These are phyloP conservation scores for Sinohyriopsis cumingii DNA, from an alignment of 2,888 invertebrate species.

Conservation along the genomic window DNA sequence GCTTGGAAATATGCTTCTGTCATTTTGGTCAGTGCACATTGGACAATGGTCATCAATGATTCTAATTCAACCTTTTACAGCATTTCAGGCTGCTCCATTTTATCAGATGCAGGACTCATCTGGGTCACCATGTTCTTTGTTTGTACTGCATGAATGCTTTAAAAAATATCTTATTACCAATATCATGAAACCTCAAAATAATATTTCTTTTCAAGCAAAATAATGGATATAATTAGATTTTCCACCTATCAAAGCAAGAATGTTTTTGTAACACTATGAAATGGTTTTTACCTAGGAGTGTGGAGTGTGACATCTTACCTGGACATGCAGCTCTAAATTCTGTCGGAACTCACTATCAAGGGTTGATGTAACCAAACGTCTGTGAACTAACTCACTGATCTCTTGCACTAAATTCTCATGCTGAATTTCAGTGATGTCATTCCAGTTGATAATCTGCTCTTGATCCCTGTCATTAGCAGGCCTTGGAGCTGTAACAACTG, in stretches of 20 bases:
- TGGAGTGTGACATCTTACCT: slow-evolving; percentile 39
- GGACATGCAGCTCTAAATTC: slow-evolving; percentile 59
- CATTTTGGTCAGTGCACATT: too few species aligned
- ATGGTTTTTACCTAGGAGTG: neutral
- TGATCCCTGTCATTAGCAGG: slow-evolving; percentile 9
- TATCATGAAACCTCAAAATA: too few species aligned
- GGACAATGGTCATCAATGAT: too few species aligned
- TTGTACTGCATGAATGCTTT: too few species aligned
- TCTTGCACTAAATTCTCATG: slow-evolving; percentile 65
- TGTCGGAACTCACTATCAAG: slow-evolving; percentile 66
- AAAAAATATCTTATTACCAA: too few species aligned
- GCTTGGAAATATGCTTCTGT: too few species aligned
- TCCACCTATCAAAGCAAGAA: too few species aligned
- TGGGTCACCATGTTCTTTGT: too few species aligned
- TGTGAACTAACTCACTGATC: slow-evolving; percentile 69
- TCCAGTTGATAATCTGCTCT: slow-evolving; percentile 9
- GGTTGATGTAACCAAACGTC: slow-evolving; percentile 65
- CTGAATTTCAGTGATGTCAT: slow-evolving; percentile 38
- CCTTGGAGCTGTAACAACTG: neutral
- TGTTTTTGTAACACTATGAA: neutral
- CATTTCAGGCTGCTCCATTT: too few species aligned
- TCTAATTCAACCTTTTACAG: too few species aligned
- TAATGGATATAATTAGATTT: neutral
- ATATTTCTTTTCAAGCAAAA: too few species aligned
- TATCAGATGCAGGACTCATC: too few species aligned